A percentile compares a stretch with the other conserved stretches of the same genome.
Evolutionary conservation across 2,113 vertebrate species (phyloP).

Genomic region (Sprattus sprattus): DNA sequence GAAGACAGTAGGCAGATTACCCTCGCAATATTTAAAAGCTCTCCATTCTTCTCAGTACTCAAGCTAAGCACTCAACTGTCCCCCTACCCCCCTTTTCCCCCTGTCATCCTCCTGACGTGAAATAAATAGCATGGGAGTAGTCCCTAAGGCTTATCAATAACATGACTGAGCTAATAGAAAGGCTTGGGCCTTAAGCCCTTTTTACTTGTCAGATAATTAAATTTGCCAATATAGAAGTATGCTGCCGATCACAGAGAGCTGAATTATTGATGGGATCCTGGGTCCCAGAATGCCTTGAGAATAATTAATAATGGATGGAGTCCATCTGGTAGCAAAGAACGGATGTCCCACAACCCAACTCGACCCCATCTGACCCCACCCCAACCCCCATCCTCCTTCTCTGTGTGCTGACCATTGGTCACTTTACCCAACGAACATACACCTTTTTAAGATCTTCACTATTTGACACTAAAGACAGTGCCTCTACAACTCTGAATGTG

Average conservation of each 20-base stretch:
- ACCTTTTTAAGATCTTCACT: neutral
- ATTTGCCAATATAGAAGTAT: constrained; percentile 53
- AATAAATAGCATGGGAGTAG: neutral
- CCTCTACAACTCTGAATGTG: neutral
- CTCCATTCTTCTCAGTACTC: constrained; percentile 34
- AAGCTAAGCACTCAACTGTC: constrained; percentile 47
- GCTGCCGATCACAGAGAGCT: constrained; percentile 54
- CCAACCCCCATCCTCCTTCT: neutral
- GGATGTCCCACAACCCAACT: neutral
- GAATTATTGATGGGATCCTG: constrained; percentile 67
- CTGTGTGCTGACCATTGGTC: neutral
- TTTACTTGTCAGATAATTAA: constrained; percentile 70
- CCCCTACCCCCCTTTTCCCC: constrained; percentile 50
- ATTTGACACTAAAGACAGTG: neutral
- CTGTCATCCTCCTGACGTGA: constrained; percentile 49
- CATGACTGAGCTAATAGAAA: constrained; percentile 61
- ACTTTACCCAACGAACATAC: neutral
- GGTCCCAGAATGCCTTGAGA: constrained; percentile 37
- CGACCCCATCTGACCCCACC: neutral
- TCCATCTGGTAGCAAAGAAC: constrained; percentile 46
- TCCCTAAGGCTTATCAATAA: constrained; percentile 61
- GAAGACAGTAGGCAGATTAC: constrained; percentile 40
- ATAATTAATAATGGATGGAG: constrained; percentile 59
- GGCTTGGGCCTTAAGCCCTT: constrained; percentile 57
- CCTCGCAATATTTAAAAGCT: constrained; percentile 35